These are phyloP conservation scores for Magallana ariakensis DNA, from an alignment of 1,140 invertebrate genomes.

Conservation along the genomic window DNA sequence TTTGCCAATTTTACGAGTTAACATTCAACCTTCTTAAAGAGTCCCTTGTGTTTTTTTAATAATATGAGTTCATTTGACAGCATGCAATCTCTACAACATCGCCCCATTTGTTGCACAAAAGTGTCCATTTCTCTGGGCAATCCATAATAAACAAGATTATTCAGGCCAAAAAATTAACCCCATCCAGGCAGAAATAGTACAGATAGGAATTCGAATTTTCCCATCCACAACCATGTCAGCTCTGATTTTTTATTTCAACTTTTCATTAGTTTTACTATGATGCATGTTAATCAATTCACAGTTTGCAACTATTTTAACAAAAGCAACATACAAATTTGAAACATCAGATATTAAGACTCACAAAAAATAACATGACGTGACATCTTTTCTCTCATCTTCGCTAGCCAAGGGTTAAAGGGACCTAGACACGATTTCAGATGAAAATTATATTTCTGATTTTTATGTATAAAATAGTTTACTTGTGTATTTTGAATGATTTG, in stretches of 20 bases:
- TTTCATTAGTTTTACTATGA: conserved; percentile 32
- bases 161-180: conserved; percentile 47
- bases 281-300: conserved; percentile 9
- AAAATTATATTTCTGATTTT: too few relatives aligned
- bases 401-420: too few relatives aligned
- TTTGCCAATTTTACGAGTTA: conserved; percentile 1
- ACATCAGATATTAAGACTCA: conserved; percentile 31
- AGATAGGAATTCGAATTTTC: conserved; percentile 43
- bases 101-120: conserved; percentile 45
- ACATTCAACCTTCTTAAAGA: conserved; percentile 41
- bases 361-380: conserved; percentile 38
- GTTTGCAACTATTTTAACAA: background rate
- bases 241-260: conserved; percentile 48
- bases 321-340: conserved; percentile 20
- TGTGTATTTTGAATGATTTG: too few relatives aligned
- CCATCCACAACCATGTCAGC: conserved; percentile 47
- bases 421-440: too few relatives aligned
- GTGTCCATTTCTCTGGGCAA: conserved; percentile 50
- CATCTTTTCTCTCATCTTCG: background rate
- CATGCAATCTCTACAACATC: conserved; percentile 4
- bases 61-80: conserved; percentile 33
- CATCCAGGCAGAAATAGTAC: conserved; percentile 52
- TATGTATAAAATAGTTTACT: too few relatives aligned
- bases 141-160: conserved; percentile 51
- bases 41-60: conserved; percentile 44